phyloP scores from a whole-genome alignment of 2,113 vertebrate genomes.

The Sinocyclocheilus anophthalmus region DNA sequence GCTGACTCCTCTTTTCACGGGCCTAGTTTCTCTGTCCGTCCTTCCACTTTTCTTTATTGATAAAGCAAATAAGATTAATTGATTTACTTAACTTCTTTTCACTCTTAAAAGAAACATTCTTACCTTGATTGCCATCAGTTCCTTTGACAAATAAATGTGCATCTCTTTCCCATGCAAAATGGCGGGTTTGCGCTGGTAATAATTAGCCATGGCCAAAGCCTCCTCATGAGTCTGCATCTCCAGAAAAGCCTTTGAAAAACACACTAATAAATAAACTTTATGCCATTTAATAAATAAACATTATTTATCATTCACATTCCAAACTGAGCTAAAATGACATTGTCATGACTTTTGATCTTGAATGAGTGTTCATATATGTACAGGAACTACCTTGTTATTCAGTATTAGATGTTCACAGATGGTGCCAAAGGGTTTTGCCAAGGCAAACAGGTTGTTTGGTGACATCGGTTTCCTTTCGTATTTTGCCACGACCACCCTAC shows the following conservation, averaged over 20 bases:
- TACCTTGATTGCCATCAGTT: conserved; percentile 74
- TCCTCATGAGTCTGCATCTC: conserved; percentile 90
- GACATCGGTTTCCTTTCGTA: conserved; percentile 70
- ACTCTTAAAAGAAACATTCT: neutral
- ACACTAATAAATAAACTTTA: neutral
- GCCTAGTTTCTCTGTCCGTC: conserved; percentile 49
- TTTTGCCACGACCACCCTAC: conserved; percentile 76
- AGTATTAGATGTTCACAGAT: conserved; percentile 74
- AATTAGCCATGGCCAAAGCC: conserved; percentile 86
- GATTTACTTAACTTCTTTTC: neutral
- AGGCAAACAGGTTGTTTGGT: conserved; percentile 69
- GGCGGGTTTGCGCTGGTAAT: conserved; percentile 85
- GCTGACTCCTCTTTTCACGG: conserved; percentile 57
- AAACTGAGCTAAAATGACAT: neutral
- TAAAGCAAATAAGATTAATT: neutral
- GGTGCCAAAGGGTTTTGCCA: conserved; percentile 70
- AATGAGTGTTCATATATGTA: neutral
- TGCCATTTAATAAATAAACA: too few relatives aligned
- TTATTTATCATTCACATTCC: neutral
- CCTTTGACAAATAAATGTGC: conserved; percentile 73
- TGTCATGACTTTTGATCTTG: neutral
- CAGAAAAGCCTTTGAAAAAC: conserved; percentile 83
- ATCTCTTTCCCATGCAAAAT: conserved; percentile 84
- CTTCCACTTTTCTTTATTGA: conserved; percentile 65
- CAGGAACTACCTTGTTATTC: conserved; percentile 71